phyloP scores from a whole-genome alignment of 2,113 vertebrate species.

The Gracilinanus agilis region DNA sequence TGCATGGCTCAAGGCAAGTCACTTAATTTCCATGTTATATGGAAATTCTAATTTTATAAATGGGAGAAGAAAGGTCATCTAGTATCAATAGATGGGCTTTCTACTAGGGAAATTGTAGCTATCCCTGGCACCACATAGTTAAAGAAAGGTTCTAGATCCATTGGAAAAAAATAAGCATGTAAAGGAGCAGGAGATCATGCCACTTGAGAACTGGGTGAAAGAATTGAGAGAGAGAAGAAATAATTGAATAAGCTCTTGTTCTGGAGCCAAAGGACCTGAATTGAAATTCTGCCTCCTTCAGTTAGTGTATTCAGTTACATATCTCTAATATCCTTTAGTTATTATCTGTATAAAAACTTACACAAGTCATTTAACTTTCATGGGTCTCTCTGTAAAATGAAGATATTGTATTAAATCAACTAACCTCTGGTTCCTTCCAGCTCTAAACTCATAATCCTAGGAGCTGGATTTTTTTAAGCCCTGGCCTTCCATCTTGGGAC shows the following conservation, averaged over 20 bases:
- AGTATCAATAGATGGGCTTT: background rate
- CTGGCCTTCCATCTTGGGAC: too few species aligned
- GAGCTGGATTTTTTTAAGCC: background rate
- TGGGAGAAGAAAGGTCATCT: background rate
- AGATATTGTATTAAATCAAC: background rate
- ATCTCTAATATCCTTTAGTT: background rate
- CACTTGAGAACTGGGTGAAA: background rate
- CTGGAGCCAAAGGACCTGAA: background rate
- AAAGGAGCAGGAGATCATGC: background rate
- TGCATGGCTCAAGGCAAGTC: background rate
- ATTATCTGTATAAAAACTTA: background rate
- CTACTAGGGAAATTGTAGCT: background rate
- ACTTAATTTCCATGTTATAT: background rate
- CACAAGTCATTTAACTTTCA: background rate
- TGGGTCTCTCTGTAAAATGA: background rate
- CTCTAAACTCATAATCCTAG: background rate
- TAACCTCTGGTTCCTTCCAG: background rate
- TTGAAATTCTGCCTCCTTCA: background rate
- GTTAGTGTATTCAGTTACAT: background rate
- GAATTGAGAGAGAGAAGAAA: background rate
- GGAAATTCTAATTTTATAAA: background rate
- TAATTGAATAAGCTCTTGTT: background rate
- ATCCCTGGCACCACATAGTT: background rate
- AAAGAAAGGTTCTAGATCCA: background rate
- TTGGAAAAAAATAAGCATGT: background rate